Evolutionary conservation across 2,113 vertebrate species (phyloP).

Genomic region (Poeciliopsis prolifica): DNA sequence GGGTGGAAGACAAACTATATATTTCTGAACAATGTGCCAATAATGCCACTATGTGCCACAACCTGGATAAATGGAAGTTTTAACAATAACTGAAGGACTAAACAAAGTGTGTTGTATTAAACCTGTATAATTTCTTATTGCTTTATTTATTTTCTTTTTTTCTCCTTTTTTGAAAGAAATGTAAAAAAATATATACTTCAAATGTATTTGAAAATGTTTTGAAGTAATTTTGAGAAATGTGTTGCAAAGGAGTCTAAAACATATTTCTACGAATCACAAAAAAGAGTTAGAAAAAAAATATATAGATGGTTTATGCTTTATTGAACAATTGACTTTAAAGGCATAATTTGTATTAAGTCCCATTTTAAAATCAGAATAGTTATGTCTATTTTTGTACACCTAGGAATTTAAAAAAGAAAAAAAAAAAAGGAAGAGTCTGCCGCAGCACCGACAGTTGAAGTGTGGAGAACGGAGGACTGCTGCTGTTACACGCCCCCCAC

Average conservation of each 20-base stretch:
- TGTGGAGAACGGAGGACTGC: slow-evolving; percentile 46
- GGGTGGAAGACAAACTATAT: slow-evolving; percentile 78
- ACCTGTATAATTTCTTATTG: slow-evolving; percentile 69
- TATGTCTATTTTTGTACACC: slow-evolving; percentile 83
- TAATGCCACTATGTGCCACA: slow-evolving; percentile 99
- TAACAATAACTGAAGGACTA: slow-evolving; percentile 71
- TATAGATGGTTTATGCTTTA: slow-evolving; percentile 67
- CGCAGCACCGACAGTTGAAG: slow-evolving; percentile 53
- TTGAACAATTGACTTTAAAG: slow-evolving; percentile 63
- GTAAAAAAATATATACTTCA: slow-evolving; percentile 43
- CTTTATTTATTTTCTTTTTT: slow-evolving; percentile 34
- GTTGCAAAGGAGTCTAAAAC: slow-evolving; percentile 72
- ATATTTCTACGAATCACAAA: slow-evolving; percentile 79
- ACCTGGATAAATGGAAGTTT: slow-evolving; percentile 80
- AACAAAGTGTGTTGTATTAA: slow-evolving; percentile 74
- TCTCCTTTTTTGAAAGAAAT: slow-evolving; percentile 66
- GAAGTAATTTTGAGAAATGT: slow-evolving; percentile 80
- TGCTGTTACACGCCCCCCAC: slow-evolving; percentile 49
- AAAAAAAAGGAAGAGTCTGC: slow-evolving; percentile 39
- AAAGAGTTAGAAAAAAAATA: slow-evolving; percentile 35
- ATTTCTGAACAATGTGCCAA: slow-evolving; percentile 98
- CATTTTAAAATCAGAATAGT: slow-evolving; percentile 77
- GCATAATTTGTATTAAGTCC: slow-evolving; percentile 67
- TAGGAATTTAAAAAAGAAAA: no score
- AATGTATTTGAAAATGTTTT: slow-evolving; percentile 82